Base-by-base conservation (phyloP, 2,888 invertebrate species). In the Philhelius pedissequus region DNA sequence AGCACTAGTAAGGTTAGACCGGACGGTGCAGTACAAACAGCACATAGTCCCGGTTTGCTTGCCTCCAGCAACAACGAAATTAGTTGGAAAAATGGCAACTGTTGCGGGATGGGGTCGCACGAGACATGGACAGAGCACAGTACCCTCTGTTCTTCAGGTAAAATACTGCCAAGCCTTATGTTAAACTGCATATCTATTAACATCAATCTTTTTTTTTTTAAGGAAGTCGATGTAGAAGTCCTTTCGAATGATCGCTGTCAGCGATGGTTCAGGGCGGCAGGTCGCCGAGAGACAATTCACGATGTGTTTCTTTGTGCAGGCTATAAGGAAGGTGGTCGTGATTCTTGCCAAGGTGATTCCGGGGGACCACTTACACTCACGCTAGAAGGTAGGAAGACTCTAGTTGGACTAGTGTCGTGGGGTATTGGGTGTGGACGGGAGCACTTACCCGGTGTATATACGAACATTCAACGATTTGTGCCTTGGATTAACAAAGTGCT, bases 41-140 rank as follows among this genome's bases (percentile, higher is more conserved):
- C 98, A 98, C 90, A 98, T 98, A 86, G 92, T 98, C 54, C 98
- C 98, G 1, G 97, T 98, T 7, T 98, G 98, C 90, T 92, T 98
- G 45, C 98, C 98, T 18, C 95, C 94, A 76, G 94, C 94, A 87
- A 94, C 94, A 89, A 92, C 96, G 86, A 97, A 97, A 90, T 90
- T 97, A 20, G 94, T 96, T 0, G 97, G 98, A 1, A 96, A 96
- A 89, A 96, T 96, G 92, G 98, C 97, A 50, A 97, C 97, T 0
- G 98, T 98, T 0, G 97, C 96, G 0, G 98, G 98, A 0, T 98
- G 98, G 98, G 98, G 98, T 0, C 92, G 98, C 25, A 97, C 97
- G 1, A 93, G 97, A 54, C 97, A 97, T 88, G 97, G 97, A 35
- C 95, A 96, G 91, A 95, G 95, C 87, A 96, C 97, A 0, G 97